Conservation (phyloP, 1,140 invertebrate species). For the Lepidurus couesii region DNA sequence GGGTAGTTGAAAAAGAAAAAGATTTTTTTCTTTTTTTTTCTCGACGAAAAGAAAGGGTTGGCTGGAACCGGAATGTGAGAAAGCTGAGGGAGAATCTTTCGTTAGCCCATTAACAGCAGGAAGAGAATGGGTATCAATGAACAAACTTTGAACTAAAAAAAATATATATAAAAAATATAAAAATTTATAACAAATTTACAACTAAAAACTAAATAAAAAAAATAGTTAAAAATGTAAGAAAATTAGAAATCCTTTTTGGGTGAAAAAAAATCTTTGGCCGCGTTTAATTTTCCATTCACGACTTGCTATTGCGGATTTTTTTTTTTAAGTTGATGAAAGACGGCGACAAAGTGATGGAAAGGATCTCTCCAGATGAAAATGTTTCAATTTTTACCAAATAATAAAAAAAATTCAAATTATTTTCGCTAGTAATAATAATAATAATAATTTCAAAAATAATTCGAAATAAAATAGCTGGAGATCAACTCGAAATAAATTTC, state of each 20-base stretch:
- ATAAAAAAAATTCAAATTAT: background rate
- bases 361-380: background rate
- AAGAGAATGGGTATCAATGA: too few relatives aligned
- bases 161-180: too few relatives aligned
- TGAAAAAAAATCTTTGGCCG: background rate
- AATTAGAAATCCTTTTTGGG: background rate
- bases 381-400: too few relatives aligned
- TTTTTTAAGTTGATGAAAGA: background rate
- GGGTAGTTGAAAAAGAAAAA: too few relatives aligned
- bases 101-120: constrained; percentile 2
- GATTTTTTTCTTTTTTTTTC: background rate
- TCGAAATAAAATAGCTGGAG: background rate
- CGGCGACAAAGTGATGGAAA: background rate
- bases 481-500: background rate
- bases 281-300: background rate
- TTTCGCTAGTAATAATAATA: background rate
- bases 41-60: background rate
- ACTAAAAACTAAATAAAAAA: too few relatives aligned
- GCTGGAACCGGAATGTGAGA: constrained; percentile 16
- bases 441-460: background rate
- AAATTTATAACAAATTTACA: too few relatives aligned
- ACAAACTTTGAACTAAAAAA: too few relatives aligned
- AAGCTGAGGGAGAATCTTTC: background rate
- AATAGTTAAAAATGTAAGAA: background rate
- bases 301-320: background rate